Evolutionary conservation across 2,113 vertebrate species (phyloP), one percentile per base, ranked within the genome.

Genomic region (Cyprinodon tularosa): DNA sequence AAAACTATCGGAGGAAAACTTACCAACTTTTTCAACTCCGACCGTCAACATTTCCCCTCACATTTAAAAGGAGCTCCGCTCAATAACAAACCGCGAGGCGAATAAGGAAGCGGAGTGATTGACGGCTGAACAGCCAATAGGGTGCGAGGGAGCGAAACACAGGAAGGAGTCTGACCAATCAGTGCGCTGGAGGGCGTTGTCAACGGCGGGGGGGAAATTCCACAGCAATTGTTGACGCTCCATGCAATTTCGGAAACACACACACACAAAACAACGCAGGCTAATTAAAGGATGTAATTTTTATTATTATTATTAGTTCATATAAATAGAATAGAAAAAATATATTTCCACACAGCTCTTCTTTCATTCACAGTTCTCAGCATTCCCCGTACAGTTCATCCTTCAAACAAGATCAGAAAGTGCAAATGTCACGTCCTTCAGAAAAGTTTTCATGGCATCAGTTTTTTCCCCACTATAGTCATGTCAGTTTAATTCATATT

Each of bases 141-240:
- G 0, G 22, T 81, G 68, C 4, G 20, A 72, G 72, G 10, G 2
- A 57, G 4, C 71, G 68, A 59, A 47, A 65, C 76, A n/a, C 0
- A 3, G 12, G 2, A 48, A 40, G 15, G 5, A 0, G 11, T 6
- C 2, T 20, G 0, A 13, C 87, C 89, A 90, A 89, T 88, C 64
- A 64, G 14, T 74, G 44, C 1, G 12, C 2, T 0, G 4, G 37
- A 66, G 77, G 88, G 88, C 63, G 88, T 83, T 37, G 0, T 66
- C 12, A 3, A n/a, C 15, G 1, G 17, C 20, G 50, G 0, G n/a
- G 83, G 92, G 91, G 93, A 91, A 93, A 93, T 94, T 94, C 94
- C 93, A 78, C 62, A 20, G 5, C 10, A 17, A 50, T 20, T 44
- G 22, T 64, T 81, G 48, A 68, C 17, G 12, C 22, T 37, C 36